phyloP scores from a whole-genome alignment of 1,140 invertebrate genomes.

The Solen grandis region DNA sequence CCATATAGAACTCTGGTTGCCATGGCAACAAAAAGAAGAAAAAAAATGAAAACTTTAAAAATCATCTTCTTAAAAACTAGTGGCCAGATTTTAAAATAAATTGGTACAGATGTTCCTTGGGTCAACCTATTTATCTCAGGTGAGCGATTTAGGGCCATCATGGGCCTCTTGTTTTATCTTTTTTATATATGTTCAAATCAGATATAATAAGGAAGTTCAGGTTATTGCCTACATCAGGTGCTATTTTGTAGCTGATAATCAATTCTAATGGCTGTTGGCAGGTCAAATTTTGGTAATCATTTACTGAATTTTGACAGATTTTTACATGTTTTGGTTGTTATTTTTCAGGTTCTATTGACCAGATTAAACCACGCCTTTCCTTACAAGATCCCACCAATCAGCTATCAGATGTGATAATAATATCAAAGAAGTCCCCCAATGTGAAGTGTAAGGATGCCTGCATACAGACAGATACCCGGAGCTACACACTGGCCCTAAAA shows the following conservation, averaged over 20 bases:
- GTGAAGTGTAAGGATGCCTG: slow-evolving; percentile 3
- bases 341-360: slow-evolving; percentile 40
- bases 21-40: no score
- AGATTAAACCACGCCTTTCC: slow-evolving; percentile 39
- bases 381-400: neutral
- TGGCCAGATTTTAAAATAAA: no score
- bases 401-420: slow-evolving; percentile 8
- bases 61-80: no score
- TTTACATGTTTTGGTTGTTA: neutral
- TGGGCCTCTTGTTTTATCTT: no score
- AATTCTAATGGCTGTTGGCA: neutral
- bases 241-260: neutral
- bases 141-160: no score
- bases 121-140: no score
- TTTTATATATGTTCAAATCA: neutral
- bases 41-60: no score
- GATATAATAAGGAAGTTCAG: neutral
- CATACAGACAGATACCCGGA: slow-evolving; percentile 44
- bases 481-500: slow-evolving; percentile 46
- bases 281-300: neutral
- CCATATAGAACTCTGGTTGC: no score
- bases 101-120: no score
- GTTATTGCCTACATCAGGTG: neutral
- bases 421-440: neutral
- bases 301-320: neutral